Conservation (phyloP, 1,140 invertebrate genomes). For the Littorina saxatilis region DNA sequence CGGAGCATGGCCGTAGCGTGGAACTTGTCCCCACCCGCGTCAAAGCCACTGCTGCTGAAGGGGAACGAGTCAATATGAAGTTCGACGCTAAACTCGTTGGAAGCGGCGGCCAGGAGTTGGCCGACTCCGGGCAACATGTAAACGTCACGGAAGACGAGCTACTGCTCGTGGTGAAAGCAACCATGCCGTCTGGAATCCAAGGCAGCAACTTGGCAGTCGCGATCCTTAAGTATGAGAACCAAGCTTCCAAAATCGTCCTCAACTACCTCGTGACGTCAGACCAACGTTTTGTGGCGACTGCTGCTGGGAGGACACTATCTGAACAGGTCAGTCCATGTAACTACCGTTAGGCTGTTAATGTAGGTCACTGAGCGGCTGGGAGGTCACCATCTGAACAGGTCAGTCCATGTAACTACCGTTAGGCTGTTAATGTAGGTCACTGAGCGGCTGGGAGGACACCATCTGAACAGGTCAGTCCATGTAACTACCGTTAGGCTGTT, state of each 20-base stretch:
- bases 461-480: no score
- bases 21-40: no score
- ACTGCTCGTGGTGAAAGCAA: neutral
- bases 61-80: no score
- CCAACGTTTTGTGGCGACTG: neutral
- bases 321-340: no score
- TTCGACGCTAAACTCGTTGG: neutral
- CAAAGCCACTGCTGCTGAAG: no score
- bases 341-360: no score
- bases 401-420: no score
- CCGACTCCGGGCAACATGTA: neutral
- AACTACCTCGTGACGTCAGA: conserved; percentile 23
- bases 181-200: neutral
- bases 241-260: neutral
- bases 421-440: no score
- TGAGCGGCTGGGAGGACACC: no score
- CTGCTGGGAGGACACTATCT: neutral
- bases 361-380: no score
- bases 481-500: no score
- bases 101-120: neutral
- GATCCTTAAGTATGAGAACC: neutral
- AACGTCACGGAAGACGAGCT: neutral
- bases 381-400: no score
- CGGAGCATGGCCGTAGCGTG: neutral
- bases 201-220: neutral